Evolutionary conservation across 2,797 vertebrate species (phyloP), one percentile per base, ranked within the genome.

Genomic region (Phaenicophaeus curvirostris): DNA sequence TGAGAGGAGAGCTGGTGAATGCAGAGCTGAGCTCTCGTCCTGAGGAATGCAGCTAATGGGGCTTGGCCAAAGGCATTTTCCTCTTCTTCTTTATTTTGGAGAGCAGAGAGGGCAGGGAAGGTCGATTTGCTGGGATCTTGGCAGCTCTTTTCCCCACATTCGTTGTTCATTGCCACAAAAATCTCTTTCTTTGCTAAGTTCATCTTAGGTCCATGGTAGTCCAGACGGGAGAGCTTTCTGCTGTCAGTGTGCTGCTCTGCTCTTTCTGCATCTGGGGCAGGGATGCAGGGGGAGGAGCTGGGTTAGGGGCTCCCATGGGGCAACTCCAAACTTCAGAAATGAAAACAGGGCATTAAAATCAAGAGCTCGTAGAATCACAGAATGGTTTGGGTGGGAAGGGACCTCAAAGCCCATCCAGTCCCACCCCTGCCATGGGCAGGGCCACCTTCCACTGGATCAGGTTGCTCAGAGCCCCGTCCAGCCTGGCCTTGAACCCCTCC

Each of bases 51-150:
- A 39, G 57, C 25, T 31, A 25, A 17, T 1, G 41, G 44, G 23
- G 16, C 23, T 44, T 20, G 16, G 24, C 5, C 39, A 17, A 44
- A 54, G 61, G 9, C 25, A 8, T 24, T 23, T 37, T 8, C 51
- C 21, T 7, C 31, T 46, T 58, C 67, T 10, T 3, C 18, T 46
- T 33, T 18, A 20, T 4, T 20, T 28, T 21, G 8, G 42, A 13
- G 54, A 67, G 19, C 37, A 15, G 51, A 46, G 37, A 33, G n/a
- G 58, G 19, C 6, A 27, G 39, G 31, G 58, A 8, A 18, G 0
- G 1, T 42, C 1, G 1, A 5, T 63, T 15, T 2, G 2, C 37
- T n/a, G 39, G 39, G 53, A 25, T 30, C 20, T 59, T 5, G 0
- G 85, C 51, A 16, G 18, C 21, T 6, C 5, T 13, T 58, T 54